Base-by-base conservation (phyloP, 2,797 vertebrate species). In the Cossypha caffra region DNA sequence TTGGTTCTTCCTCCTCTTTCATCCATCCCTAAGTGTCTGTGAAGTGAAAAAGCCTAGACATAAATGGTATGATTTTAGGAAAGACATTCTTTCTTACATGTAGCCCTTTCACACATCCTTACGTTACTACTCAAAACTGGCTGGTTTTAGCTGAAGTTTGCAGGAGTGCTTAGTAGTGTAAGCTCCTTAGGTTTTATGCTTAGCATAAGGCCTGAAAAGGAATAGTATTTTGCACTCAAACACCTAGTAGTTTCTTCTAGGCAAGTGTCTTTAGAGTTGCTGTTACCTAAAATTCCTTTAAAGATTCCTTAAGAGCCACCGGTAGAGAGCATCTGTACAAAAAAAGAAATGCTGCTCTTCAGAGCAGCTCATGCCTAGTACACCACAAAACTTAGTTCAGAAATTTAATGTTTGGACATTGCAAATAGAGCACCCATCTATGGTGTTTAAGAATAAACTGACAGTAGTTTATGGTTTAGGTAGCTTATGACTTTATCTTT, bases 361-460 rank as follows among this genome's bases (percentile, higher is more conserved):
- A 29, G 16, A 87, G n/a, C 16, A 59, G 31, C 45, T 61, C 11
- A 2, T 43, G 10, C 17, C 3, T n/a, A 13, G 43, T 33, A 18
- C 0, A 0, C 31, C 40, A 71, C 4, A 67, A 25, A 74, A 25
- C 24, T 64, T 78, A 31, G 26, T 33, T 16, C 1, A 1, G 11
- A 47, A 37, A 3, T n/a, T 80, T 35, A 16, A 7, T 29, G 12
- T 55, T 74, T 42, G 15, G 29, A 74, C 55, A 67, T 68, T 45
- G 5, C 5, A 52, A 84, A 33, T 9, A 26, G 21, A 55, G 7
- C 5, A 18, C 11, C 26, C 8, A 33, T 24, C 11, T 38, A 2
- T 3, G 5, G 15, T 42, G 14, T 16, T 81, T 51, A n/a, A 59
- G 37, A 71, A 80, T 24, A 43, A 84, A 59, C 26, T 25, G 16